Evolutionary conservation across 1,140 invertebrate species (phyloP).

Genomic region (Mylabris phalerata): DNA sequence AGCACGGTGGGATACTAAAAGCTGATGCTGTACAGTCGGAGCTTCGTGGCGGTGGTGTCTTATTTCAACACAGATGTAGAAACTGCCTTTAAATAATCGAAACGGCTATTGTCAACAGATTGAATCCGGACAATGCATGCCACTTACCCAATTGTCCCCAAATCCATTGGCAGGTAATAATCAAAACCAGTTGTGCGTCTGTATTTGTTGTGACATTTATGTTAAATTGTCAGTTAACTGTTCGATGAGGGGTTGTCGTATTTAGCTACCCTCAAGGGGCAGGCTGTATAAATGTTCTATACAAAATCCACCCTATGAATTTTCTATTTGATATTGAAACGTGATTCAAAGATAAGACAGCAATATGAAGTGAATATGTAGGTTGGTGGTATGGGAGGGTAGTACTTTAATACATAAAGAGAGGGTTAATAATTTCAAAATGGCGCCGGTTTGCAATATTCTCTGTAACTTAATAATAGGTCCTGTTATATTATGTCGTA

Average conservation of each 20-base stretch:
- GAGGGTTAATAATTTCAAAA: conserved; percentile 16
- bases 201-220: conserved; percentile 21
- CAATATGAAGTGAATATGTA: too few species aligned
- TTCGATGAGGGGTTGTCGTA: not conserved
- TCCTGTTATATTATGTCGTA: conserved; percentile 5
- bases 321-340: conserved; percentile 5
- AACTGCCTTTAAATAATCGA: conserved; percentile 15
- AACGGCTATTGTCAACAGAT: conserved; percentile 12
- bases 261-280: not conserved
- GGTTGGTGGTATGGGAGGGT: too few species aligned
- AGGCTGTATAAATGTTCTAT: not conserved
- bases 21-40: not conserved
- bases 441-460: conserved; percentile 5
- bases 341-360: too few species aligned
- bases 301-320: not conserved
- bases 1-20: not conserved
- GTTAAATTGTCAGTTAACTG: conserved; percentile 1
- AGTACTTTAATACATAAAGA: not conserved
- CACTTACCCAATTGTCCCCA: conserved; percentile 17
- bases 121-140: conserved; percentile 6
- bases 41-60: not conserved
- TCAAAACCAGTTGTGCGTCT: conserved; percentile 9
- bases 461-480: conserved; percentile 10
- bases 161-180: conserved; percentile 18
- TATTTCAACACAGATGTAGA: conserved; percentile 15